phyloP scores from a whole-genome alignment of 2,888 invertebrate genomes.

The Dyspetes luteomarginatus region DNA sequence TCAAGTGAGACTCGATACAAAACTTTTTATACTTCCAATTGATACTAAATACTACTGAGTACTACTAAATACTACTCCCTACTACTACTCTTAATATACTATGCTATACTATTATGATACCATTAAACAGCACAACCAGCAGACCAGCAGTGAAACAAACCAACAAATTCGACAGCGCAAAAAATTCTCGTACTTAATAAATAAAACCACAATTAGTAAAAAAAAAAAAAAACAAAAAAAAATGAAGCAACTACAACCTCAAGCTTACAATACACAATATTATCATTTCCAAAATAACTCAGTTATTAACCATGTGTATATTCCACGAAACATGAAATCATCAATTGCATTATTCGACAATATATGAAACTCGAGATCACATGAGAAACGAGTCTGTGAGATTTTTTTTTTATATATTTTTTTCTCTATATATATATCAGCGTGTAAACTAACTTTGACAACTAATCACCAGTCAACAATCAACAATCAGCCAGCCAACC shows the following conservation, averaged over 20 bases:
- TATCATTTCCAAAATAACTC: background rate
- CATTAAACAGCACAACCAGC: slow-evolving; percentile 63
- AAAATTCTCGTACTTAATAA: slow-evolving; percentile 15
- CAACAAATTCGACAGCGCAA: slow-evolving; percentile 34
- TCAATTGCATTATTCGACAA: slow-evolving; percentile 33
- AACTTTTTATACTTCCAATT: slow-evolving; percentile 47
- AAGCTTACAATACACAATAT: slow-evolving; percentile 24
- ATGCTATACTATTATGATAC: slow-evolving; percentile 40
- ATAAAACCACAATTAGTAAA: slow-evolving; percentile 18
- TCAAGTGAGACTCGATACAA: slow-evolving; percentile 65
- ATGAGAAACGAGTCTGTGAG: background rate
- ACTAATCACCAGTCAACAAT: slow-evolving; percentile 61
- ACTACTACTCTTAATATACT: slow-evolving; percentile 9
- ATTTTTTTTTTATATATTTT: background rate
- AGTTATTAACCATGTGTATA: background rate
- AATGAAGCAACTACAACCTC: slow-evolving; percentile 15
- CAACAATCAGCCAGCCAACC: slow-evolving; percentile 65
- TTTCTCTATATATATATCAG: slow-evolving; percentile 5
- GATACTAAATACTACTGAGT: slow-evolving; percentile 24
- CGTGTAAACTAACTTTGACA: slow-evolving; percentile 43
- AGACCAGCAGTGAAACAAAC: slow-evolving; percentile 55
- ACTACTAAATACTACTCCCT: slow-evolving; percentile 18
- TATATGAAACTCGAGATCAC: background rate
- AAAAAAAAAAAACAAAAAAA: slow-evolving; percentile 40
- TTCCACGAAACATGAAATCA: slow-evolving; percentile 10